Evolutionary conservation across 2,797 vertebrate genomes (phyloP).

Genomic region (Phylloscopus collybita): DNA sequence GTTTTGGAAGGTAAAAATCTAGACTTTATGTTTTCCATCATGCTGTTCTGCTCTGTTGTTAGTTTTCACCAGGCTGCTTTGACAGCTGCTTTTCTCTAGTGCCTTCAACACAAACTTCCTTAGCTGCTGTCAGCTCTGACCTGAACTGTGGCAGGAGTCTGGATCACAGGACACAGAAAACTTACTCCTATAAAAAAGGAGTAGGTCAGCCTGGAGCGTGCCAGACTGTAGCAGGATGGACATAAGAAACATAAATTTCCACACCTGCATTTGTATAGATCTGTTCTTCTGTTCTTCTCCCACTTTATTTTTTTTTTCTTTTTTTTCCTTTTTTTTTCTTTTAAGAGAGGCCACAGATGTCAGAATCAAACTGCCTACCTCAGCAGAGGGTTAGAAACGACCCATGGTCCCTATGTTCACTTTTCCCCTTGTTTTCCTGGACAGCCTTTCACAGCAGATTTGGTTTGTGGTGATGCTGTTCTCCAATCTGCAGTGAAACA

Average conservation of each 20-base stretch:
- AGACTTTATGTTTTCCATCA: not conserved
- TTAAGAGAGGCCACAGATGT: not conserved
- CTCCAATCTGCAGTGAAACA: not conserved
- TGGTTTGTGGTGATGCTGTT: not conserved
- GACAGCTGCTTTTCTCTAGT: not conserved
- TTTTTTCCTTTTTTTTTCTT: not conserved
- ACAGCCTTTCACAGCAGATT: not conserved
- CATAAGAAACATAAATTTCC: not conserved
- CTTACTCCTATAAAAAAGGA: not conserved
- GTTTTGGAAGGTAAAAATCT: not conserved
- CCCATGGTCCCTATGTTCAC: not conserved
- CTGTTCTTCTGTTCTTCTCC: not conserved
- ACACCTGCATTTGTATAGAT: not conserved
- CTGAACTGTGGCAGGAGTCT: not conserved
- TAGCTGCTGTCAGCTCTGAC: not conserved
- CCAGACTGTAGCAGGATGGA: not conserved
- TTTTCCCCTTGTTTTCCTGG: not conserved
- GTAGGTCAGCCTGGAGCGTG: not conserved
- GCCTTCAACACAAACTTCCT: not conserved
- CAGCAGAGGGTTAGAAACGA: not conserved
- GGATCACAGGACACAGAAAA: not conserved
- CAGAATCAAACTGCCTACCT: not conserved
- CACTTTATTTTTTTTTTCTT: rapidly evolving
- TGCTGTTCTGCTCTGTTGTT: not conserved
- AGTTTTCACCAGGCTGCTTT: not conserved